Base-by-base conservation (phyloP, 2,888 invertebrate species). In the Nezara viridula region DNA sequence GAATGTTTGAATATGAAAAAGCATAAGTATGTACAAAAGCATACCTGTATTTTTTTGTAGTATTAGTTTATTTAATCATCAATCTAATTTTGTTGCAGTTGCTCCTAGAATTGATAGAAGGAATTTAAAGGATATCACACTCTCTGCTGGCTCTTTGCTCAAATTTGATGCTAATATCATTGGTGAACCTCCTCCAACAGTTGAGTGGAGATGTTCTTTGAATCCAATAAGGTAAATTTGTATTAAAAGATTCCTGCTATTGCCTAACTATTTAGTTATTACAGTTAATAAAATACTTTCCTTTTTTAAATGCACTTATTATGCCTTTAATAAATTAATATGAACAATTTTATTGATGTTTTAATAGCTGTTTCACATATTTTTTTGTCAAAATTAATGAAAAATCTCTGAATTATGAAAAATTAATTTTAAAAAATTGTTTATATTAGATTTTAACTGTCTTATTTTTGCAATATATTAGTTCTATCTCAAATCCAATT, bases 21-120 rank as follows among this genome's bases (percentile, higher is more conserved):
- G 50, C 50, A 19, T 21, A 50, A 21, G 2, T 50, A 50, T 50
- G 21, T 50, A 50, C 21, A 50, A 21, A 50, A 21, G 16, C 21
- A 50, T 50, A 21, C 47, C 7, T 50, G n/a, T n/a, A n/a, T n/a
- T n/a, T n/a, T n/a, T n/a, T n/a, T n/a, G n/a, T n/a, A n/a, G n/a
- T n/a, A 27, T 5, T 12, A 60, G 37, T 6, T 32, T 19, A n/a
- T 49, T 49, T 1, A 37, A 77, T 37, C 40, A 40, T 40, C 2
- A 10, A 40, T 55, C 27, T 44, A 44, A 81, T 60, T 90, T 91
- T 90, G 88, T 93, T 94, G 90, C 92, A 96, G 95, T 98, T 93
- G 98, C 98, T 91, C 99, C 99, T 32, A 97, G 97, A 94, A 99
- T 99, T 93, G 98, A 99, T 94, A 95, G 98, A 90, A 95, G 98